phyloP scores from a whole-genome alignment of 1,140 invertebrate genomes.

The Adoxophyes honmai region DNA sequence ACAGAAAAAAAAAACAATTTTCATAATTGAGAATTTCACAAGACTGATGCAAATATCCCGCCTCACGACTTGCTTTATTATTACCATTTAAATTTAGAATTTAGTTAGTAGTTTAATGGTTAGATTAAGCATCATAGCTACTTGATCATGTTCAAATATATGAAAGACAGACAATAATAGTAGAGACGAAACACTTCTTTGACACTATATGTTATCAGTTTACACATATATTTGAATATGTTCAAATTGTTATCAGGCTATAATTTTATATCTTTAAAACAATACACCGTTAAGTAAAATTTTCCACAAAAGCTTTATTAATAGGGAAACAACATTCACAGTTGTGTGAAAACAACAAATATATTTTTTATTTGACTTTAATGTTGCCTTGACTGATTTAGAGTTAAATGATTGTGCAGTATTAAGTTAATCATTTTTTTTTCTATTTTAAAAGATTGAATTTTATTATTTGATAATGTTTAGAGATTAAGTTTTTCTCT shows the following conservation, averaged over 20 bases:
- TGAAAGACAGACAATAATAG: slow-evolving; percentile 19
- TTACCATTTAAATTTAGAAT: slow-evolving; percentile 72
- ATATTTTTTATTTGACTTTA: slow-evolving; percentile 54
- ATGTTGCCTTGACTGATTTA: slow-evolving; percentile 69
- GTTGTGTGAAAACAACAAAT: slow-evolving; percentile 38
- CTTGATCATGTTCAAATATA: slow-evolving; percentile 46
- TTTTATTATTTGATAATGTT: slow-evolving; percentile 58
- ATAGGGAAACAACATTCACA: slow-evolving; percentile 35
- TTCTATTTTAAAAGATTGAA: slow-evolving; percentile 59
- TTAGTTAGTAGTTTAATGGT: slow-evolving; percentile 59
- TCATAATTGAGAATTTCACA: slow-evolving; percentile 74
- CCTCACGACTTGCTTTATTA: slow-evolving; percentile 77
- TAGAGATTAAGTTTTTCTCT: slow-evolving; percentile 26
- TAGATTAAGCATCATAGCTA: slow-evolving; percentile 44
- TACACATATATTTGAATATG: slow-evolving; percentile 36
- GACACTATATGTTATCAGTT: neutral
- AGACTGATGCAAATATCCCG: slow-evolving; percentile 77
- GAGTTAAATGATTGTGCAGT: slow-evolving; percentile 66
- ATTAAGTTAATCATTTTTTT: slow-evolving; percentile 64
- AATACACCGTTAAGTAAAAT: slow-evolving; percentile 24
- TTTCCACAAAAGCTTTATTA: slow-evolving; percentile 53
- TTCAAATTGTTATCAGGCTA: slow-evolving; percentile 48
- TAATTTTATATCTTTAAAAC: slow-evolving; percentile 50
- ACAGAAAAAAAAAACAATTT: slow-evolving; percentile 57
- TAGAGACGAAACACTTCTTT: slow-evolving; percentile 7